phyloP scores from a whole-genome alignment of 2,888 invertebrate species.

The Drosophila aldrichi region DNA sequence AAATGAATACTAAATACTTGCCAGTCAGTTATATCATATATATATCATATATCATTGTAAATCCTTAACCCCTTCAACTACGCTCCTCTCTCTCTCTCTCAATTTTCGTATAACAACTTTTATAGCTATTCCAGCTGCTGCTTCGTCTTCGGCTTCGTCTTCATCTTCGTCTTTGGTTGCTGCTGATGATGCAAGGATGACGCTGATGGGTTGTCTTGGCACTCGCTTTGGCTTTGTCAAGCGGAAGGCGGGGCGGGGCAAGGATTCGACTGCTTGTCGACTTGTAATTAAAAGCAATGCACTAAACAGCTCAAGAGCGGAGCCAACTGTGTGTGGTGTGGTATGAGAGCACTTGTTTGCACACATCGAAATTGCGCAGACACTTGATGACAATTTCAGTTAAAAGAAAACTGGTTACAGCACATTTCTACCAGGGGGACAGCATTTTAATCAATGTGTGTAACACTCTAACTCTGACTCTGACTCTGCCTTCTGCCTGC shows the following conservation, averaged over 20 bases:
- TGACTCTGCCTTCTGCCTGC: not conserved
- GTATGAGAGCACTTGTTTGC: constrained; percentile 66
- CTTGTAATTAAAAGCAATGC: constrained; percentile 77
- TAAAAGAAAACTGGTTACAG: constrained; percentile 68
- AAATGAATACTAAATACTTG: no score
- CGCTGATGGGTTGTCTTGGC: constrained; percentile 64
- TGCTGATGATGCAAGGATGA: constrained; percentile 74
- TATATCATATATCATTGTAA: not conserved
- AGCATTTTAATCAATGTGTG: constrained; percentile 73
- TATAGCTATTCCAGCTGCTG: constrained; percentile 32
- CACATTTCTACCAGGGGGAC: constrained; percentile 33
- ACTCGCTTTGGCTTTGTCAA: constrained; percentile 27
- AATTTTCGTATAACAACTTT: constrained; percentile 33
- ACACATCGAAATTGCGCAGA: constrained; percentile 77
- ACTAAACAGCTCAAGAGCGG: constrained; percentile 49
- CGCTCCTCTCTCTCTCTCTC: constrained; percentile 13
- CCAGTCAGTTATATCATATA: no score
- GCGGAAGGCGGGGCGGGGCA: constrained; percentile 32
- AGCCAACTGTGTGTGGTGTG: not conserved
- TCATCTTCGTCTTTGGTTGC: constrained; percentile 1
- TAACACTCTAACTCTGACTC: not conserved
- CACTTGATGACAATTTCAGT: constrained; percentile 80
- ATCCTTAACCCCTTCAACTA: constrained; percentile 7
- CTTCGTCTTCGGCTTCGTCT: not conserved
- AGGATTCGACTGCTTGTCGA: constrained; percentile 59